Base-by-base conservation (phyloP, 2,113 vertebrate species). In the Eupsittula cactorum region DNA sequence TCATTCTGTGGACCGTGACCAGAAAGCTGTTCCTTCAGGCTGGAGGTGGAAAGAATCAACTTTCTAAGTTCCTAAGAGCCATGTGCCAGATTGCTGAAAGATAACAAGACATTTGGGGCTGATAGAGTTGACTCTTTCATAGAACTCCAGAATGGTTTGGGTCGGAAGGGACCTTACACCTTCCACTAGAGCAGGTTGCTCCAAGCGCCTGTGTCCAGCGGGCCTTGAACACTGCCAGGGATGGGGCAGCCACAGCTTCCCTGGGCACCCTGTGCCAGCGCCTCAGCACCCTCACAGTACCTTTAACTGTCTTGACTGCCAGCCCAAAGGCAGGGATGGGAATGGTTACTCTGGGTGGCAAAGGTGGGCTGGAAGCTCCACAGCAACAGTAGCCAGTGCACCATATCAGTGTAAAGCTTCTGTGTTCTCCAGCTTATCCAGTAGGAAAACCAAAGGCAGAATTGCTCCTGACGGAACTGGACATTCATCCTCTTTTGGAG, bases 1-100 rank as follows among this genome's bases (percentile, higher is more conserved):
- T 52, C 17, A 1, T 9, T 10, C 50, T 28, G 1, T 1, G 27
- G 50, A n/a, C 6, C 28, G 0, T 7, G 77, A 29, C 17, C 65
- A 39, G 42, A 59, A 77, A 89, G n/a, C 52, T 35, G 17, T 7
- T 50, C 37, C 53, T 81, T 37, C 23, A 9, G 50, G 41, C 6
- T 50, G 37, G 60, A 57, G 47, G 27, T 11, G 37, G 42, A 59
- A 52, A 52, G 53, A 59, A 73, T 23, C 50, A 44, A 4, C 65
- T 41, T 24, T 6, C 1, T 5, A 28, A 16, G 41, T 16, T 47
- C 42, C 63, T 69, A 39, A 70, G 15, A 84, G 23, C 49, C 31
- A 7, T 0, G 4, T 29, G 35, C 55, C 53, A 17, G 47, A 16
- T 63, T 7, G 23, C 69, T 81, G 47, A 49, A 47, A 42, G 53